Evolutionary conservation across 2,797 vertebrate genomes (phyloP).

Genomic region (Triplophysa bombifrons): DNA sequence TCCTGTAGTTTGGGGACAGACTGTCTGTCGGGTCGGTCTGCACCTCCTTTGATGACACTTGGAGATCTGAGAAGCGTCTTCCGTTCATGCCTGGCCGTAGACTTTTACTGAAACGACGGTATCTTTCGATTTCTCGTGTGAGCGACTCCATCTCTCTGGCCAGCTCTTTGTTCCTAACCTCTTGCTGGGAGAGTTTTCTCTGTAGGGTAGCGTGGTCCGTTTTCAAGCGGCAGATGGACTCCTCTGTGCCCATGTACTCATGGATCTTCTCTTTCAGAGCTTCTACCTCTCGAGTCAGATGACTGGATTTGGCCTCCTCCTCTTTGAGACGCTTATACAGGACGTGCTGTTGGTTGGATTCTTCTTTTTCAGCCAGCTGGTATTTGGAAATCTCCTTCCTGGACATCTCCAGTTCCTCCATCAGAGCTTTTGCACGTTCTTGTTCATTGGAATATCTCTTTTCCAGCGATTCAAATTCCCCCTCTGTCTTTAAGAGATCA

Average conservation of each 20-base stretch:
- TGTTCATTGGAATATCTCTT: constrained; percentile 83
- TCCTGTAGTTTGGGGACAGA: constrained; percentile 81
- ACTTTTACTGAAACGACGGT: constrained; percentile 90
- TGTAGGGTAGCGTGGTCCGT: constrained; percentile 89
- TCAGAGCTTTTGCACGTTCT: constrained; percentile 84
- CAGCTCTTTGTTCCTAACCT: constrained; percentile 91
- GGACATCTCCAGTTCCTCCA: constrained; percentile 87
- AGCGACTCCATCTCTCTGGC: constrained; percentile 92
- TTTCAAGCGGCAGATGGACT: constrained; percentile 87
- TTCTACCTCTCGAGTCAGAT: constrained; percentile 88
- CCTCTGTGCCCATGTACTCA: constrained; percentile 90
- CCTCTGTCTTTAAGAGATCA: constrained; percentile 88
- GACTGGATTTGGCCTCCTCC: constrained; percentile 91
- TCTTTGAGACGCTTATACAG: constrained; percentile 92
- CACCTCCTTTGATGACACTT: constrained; percentile 90
- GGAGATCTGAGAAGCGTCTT: constrained; percentile 90
- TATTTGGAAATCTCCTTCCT: constrained; percentile 89
- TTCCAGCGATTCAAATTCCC: constrained; percentile 89
- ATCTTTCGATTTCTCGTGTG: constrained; percentile 88
- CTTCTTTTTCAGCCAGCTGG: constrained; percentile 90
- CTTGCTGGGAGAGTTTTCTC: constrained; percentile 91
- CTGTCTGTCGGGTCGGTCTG: constrained; percentile 87
- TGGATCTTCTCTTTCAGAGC: constrained; percentile 95
- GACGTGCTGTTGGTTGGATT: constrained; percentile 87
- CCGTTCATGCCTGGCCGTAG: constrained; percentile 86